Base-by-base conservation (phyloP, 2,888 invertebrate genomes). In the Papilio elwesi region DNA sequence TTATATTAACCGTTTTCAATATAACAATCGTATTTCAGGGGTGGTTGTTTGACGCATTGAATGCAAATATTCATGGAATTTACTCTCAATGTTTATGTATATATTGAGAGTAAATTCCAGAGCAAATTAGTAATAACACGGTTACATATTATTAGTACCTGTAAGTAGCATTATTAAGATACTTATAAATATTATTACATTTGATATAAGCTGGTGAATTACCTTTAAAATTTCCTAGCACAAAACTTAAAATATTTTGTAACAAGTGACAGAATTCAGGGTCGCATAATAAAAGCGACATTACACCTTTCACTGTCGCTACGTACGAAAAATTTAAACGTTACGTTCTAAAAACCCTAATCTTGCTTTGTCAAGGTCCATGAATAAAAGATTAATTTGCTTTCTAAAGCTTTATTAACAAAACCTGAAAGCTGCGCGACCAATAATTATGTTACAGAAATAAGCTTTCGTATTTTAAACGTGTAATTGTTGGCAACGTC, bases 311-410 rank as follows among this genome's bases (percentile, higher is more conserved):
- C 64, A 65, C 57, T 68, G 55, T 65, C 49, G 57, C 57, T 68
- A 69, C 48, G 16, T 49, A 68, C 57, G 51, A 64, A 64, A 64
- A 68, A 68, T 47, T 48, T 67, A 63, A 68, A 68, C 26, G 53
- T 68, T 47, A 65, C 51, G 43, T 51, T 63, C 55, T 57, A 48
- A 64, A 63, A 68, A 73, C 68, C 64, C 38, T 68, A 68, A 68
- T 69, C 65, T 69, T 69, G 57, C 69, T 73, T 69, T 69, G 73
- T 66, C 73, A 66, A 70, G 69, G 65, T 55, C 16, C 59, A 70
- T 73, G 59, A 73, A 73, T 73, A 73, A 73, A 70, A 70, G 43
- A 69, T 66, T 69, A 69, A 69, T 73, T 53, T 51, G 53, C 68
- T 5, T 72, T 63, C 66, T 11, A 63, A 64, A 15, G 53, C 36